Evolutionary conservation across 2,797 vertebrate species (phyloP).

Genomic region (Coranthus polyacanthus): DNA sequence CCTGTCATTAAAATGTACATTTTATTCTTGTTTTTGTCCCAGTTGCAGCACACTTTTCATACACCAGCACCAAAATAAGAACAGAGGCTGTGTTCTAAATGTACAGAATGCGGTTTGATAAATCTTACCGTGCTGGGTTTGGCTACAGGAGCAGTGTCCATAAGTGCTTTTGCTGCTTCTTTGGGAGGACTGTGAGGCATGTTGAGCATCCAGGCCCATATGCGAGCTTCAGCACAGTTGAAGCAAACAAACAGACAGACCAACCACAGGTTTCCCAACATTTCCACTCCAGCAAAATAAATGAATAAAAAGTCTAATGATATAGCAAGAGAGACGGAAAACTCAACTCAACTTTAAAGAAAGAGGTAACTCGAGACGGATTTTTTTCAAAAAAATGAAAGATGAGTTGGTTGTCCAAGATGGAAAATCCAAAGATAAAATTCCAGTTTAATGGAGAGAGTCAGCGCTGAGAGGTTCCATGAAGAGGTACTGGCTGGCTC

Average conservation of each 20-base stretch:
- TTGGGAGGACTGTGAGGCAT: constrained; percentile 85
- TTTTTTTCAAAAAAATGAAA: constrained; percentile 8
- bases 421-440: constrained; percentile 8
- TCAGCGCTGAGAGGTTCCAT: constrained; percentile 20
- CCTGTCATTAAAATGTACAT: no score
- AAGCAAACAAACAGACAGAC: constrained; percentile 70
- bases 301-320: not conserved
- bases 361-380: not conserved
- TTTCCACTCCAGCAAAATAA: constrained; percentile 40
- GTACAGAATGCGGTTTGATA: not conserved
- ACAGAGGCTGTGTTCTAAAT: no score
- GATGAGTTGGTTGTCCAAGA: not conserved
- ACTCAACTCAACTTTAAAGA: no score
- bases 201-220: constrained; percentile 89
- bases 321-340: not conserved
- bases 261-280: constrained; percentile 67
- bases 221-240: constrained; percentile 72
- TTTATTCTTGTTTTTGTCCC: no score
- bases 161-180: constrained; percentile 64
- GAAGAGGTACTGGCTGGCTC: constrained; percentile 42
- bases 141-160: constrained; percentile 45
- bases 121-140: constrained; percentile 70
- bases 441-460: constrained; percentile 16
- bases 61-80: no score
- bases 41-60: no score